Evolutionary conservation across 2,888 invertebrate genomes (phyloP), one percentile per base, ranked within the genome.

Genomic region (Aromia moschata): DNA sequence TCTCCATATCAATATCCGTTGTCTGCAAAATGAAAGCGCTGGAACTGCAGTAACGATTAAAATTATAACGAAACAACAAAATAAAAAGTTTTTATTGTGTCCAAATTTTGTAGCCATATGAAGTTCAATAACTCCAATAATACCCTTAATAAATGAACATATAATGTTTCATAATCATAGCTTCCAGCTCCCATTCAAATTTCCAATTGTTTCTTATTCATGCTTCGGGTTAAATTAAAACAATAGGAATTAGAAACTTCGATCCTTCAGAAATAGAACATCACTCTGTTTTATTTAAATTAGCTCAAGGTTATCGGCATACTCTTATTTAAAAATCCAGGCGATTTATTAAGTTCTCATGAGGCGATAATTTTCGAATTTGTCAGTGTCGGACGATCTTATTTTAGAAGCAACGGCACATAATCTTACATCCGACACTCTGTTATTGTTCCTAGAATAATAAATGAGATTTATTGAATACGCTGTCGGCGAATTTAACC

Each of bases 241-340:
- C 25, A 25, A 25, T 7, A 25, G 25, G 7, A 25, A 33, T 33
- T 11, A 33, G 7, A 49, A 49, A 15, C 15, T 25, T 38, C n/a
- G 1, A 53, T 31, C 16, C 11, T 44, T 52, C 53, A 49, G 46
- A 64, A 60, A 64, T 60, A 62, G 43, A 44, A 44, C 54, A 65
- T 67, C 69, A 69, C 67, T 67, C 57, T 63, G 64, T 62, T 61
- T 58, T 63, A 56, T 49, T 62, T 62, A 61, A 67, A 64, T 51
- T 65, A 52, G 67, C 56, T 37, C 69, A 69, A 69, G 69, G 67
- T 64, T 64, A 62, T 51, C 47, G 41, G 36, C 36, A 30, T 62
- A 54, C 55, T 56, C 41, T 65, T 45, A 56, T 58, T 60, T 60
- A 40, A 49, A 60, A 54, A 54, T 49, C 56, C 30, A 20, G 17